Evolutionary conservation across 2,113 vertebrate genomes (phyloP).

Genomic region (Marmota flaviventris): DNA sequence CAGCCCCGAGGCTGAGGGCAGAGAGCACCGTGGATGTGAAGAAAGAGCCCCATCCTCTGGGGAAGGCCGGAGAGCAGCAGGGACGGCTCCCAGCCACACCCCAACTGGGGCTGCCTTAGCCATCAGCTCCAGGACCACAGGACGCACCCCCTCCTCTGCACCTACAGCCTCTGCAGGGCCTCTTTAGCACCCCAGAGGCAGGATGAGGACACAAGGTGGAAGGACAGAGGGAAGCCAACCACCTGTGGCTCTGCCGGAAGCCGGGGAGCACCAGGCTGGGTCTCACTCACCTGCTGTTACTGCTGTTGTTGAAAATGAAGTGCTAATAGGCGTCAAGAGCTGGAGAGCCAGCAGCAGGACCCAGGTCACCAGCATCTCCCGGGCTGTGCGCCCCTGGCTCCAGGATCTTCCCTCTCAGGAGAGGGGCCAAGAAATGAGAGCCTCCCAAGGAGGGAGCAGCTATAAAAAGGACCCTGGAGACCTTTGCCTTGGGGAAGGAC

Average conservation of each 20-base stretch:
- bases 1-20: neutral
- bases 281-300: neutral
- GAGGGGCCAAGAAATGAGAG: neutral
- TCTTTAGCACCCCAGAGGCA: neutral
- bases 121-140: neutral
- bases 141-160: accelerated
- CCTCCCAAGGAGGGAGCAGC: neutral
- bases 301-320: accelerated
- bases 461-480: conserved; percentile 29
- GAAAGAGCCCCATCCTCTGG: neutral
- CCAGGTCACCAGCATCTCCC: conserved; percentile 62
- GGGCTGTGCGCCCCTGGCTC: neutral
- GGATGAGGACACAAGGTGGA: neutral
- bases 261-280: too few relatives aligned
- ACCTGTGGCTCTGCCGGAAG: neutral
- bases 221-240: neutral
- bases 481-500: conserved; percentile 9
- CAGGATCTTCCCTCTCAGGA: neutral
- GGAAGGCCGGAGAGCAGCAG: too few relatives aligned
- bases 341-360: conserved; percentile 14
- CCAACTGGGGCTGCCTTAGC: too few relatives aligned
- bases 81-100: neutral
- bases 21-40: neutral
- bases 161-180: neutral
- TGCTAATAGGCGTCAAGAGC: accelerated